Conservation (phyloP, 1,140 invertebrate genomes). For the Colletes gigas region DNA sequence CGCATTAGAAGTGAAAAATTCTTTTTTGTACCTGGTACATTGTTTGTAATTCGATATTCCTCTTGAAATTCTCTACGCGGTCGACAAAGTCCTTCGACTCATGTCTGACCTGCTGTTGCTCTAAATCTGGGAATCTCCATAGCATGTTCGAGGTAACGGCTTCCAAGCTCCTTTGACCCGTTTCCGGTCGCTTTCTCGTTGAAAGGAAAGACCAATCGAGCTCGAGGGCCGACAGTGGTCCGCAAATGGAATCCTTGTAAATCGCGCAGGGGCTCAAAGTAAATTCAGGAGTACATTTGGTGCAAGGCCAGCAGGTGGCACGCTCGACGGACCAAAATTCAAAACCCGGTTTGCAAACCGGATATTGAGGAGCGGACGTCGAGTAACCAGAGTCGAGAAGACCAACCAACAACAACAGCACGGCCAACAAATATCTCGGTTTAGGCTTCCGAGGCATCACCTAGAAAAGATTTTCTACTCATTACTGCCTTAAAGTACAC, state of each 20-base stretch:
- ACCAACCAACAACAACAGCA: constrained; percentile 64
- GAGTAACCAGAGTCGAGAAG: constrained; percentile 72
- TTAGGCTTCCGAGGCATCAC: constrained; percentile 67
- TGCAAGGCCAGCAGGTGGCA: constrained; percentile 83
- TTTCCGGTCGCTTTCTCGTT: constrained; percentile 57
- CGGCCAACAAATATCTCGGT: constrained; percentile 64
- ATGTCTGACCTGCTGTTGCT: constrained; percentile 19
- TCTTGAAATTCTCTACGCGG: background rate
- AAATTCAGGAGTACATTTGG: constrained; percentile 83
- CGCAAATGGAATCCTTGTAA: constrained; percentile 85
- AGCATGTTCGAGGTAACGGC: constrained; percentile 53
- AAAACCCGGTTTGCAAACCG: constrained; percentile 79
- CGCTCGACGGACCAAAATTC: constrained; percentile 83
- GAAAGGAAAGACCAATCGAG: constrained; percentile 81
- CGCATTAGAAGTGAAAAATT: too few species aligned
- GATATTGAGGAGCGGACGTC: constrained; percentile 69
- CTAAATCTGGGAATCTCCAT: constrained; percentile 46
- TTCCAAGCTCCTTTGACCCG: constrained; percentile 50
- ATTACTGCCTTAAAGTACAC: too few species aligned
- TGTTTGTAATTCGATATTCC: background rate
- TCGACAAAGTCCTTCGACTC: background rate
- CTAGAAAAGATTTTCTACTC: constrained; percentile 33
- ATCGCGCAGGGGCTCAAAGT: constrained; percentile 84
- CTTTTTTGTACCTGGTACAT: background rate
- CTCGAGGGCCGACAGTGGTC: constrained; percentile 82